Conservation (phyloP, 2,888 invertebrate genomes). For the Mactromeris polynyma region DNA sequence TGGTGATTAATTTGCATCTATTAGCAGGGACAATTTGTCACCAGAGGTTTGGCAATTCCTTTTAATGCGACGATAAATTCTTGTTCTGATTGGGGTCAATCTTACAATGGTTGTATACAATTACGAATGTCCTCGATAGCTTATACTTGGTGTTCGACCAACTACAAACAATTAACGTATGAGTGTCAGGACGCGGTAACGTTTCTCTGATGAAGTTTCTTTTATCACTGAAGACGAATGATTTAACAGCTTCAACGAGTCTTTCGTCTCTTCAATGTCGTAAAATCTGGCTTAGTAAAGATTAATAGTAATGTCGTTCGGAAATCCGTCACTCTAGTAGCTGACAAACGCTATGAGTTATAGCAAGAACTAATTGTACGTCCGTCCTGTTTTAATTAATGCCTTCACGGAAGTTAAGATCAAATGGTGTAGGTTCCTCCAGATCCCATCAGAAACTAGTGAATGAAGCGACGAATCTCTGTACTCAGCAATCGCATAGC, state of each 20-base stretch:
- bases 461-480: no score
- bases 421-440: background rate
- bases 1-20: constrained; percentile 31
- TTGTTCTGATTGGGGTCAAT: constrained; percentile 30
- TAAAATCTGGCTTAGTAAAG: background rate
- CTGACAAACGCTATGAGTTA: background rate
- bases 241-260: background rate
- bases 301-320: background rate
- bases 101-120: constrained; percentile 19
- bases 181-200: background rate
- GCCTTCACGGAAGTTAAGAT: background rate
- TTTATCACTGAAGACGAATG: background rate
- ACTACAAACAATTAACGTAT: background rate
- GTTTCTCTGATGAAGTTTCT: background rate
- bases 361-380: background rate
- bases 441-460: no score
- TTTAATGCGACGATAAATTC: constrained; percentile 34
- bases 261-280: background rate
- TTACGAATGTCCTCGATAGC: constrained; percentile 3
- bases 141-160: background rate
- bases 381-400: background rate
- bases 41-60: constrained; percentile 16
- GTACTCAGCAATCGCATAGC: no score
- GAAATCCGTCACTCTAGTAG: background rate
- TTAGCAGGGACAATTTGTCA: constrained; percentile 30